Percentiles rank a stretch among this genome's conserved stretches.
These are phyloP conservation scores for Etia nguti DNA, from an alignment of 2,113 vertebrate species.

Conservation along the genomic window DNA sequence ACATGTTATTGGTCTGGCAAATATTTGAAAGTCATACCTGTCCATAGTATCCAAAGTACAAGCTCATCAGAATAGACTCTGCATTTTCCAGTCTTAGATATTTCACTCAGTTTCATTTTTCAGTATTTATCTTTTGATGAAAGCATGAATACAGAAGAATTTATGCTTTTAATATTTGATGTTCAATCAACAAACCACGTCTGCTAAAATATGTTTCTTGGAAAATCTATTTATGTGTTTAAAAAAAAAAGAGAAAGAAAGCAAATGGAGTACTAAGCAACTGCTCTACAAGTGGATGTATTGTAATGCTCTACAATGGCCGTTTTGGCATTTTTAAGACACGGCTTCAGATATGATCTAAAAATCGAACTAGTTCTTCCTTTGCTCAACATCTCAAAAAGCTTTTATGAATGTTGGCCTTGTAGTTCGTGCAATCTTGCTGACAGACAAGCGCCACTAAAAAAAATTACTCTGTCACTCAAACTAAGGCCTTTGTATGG, in stretches of 20 bases:
- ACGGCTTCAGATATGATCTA: neutral
- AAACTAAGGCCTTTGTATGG: neutral
- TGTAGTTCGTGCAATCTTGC: accelerated
- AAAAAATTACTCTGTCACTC: neutral
- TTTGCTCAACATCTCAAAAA: neutral
- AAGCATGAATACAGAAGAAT: neutral
- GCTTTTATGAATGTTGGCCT: neutral
- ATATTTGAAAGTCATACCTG: neutral
- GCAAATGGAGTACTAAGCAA: neutral
- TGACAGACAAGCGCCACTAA: neutral
- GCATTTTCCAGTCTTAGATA: neutral
- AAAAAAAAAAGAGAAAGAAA: neutral
- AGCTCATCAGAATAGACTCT: neutral
- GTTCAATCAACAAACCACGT: neutral
- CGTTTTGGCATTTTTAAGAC: neutral
- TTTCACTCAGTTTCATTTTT: neutral
- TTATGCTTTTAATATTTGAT: neutral
- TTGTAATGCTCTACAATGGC: neutral
- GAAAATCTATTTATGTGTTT: neutral
- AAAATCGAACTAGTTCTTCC: neutral
- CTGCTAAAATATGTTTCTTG: neutral
- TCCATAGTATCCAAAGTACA: neutral
- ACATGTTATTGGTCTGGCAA: neutral
- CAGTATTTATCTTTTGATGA: neutral
- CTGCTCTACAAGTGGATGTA: neutral